Conservation (phyloP, 2,888 invertebrate genomes). For the Hemaris fuciformis region DNA sequence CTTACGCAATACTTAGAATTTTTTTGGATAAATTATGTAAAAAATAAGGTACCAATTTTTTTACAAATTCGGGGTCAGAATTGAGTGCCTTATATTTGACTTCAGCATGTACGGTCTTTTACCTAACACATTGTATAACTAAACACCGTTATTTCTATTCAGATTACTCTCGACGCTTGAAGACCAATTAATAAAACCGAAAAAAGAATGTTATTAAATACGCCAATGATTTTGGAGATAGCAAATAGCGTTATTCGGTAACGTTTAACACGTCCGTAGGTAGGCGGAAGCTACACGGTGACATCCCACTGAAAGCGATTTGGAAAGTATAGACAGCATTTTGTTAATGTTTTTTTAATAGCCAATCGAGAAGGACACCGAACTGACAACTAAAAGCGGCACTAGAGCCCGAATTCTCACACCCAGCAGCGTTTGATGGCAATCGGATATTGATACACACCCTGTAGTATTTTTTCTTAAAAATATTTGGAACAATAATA, state of each 20-base stretch:
- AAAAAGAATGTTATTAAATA: neutral
- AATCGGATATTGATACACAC: neutral
- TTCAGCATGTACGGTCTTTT: too few species aligned
- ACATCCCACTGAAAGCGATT: neutral
- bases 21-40: too few species aligned
- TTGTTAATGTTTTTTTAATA: neutral
- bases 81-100: too few species aligned
- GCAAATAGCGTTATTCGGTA: neutral
- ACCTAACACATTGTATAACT: too few species aligned
- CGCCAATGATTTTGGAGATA: neutral
- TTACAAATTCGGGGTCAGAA: too few species aligned
- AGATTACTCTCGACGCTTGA: neutral
- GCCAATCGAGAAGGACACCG: conserved; percentile 1
- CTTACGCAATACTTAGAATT: too few species aligned
- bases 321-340: neutral
- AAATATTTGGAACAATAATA: neutral
- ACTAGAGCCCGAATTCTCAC: neutral
- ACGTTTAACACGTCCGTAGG: neutral
- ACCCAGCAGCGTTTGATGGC: neutral
- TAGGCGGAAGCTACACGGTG: neutral
- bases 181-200: neutral
- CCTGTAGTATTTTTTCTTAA: neutral
- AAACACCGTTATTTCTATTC: neutral
- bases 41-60: too few species aligned
- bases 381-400: neutral